Evolutionary conservation across 1,140 invertebrate species (phyloP), one percentile per base, ranked within the genome.

Genomic region (Camponotus vicinus): DNA sequence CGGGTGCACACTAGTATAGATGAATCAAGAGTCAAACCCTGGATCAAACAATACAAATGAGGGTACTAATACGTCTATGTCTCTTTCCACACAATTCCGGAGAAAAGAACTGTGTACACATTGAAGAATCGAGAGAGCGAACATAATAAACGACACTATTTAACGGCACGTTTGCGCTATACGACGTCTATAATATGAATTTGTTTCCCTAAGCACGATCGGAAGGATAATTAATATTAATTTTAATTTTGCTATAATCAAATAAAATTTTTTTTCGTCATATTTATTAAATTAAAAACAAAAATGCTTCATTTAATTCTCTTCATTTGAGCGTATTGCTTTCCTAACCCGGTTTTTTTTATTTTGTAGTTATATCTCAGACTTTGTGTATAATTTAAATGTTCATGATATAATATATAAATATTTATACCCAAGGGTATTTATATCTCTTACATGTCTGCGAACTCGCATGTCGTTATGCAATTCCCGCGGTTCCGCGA

Each of bases 401-500:
- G n/a, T 83, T 9, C 18, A 21, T n/a, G 4, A 75, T 52, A 52
- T 4, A 52, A 52, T 52, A 52, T 52, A 73, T 57, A 83, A 73
- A 83, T 73, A 61, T 83, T 61, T 63, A 49, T 63, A 37, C 4
- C 15, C 55, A 45, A 63, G 69, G 37, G 45, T 75, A 73, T 61
- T 34, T 61, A 55, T 55, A 34, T 55, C 32, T 73, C 70, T 73
- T 18, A 59, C 55, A 59, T 73, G 67, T 61, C 11, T 18, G 42
- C 79, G 32, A 32, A 75, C 37, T 75, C 69, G 79, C 69, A 83
- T 83, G 67, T 75, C n/a, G 57, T 83, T 83, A 83, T 75, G 69
- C 79, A 83, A 75, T 83, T 75, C 40, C 79, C 27, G 52, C 34
- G 49, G 45, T 70, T 55, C 27, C 64, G 34, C 78, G 71, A 87